phyloP scores from a whole-genome alignment of 2,113 vertebrate species.

The Talpa occidentalis region DNA sequence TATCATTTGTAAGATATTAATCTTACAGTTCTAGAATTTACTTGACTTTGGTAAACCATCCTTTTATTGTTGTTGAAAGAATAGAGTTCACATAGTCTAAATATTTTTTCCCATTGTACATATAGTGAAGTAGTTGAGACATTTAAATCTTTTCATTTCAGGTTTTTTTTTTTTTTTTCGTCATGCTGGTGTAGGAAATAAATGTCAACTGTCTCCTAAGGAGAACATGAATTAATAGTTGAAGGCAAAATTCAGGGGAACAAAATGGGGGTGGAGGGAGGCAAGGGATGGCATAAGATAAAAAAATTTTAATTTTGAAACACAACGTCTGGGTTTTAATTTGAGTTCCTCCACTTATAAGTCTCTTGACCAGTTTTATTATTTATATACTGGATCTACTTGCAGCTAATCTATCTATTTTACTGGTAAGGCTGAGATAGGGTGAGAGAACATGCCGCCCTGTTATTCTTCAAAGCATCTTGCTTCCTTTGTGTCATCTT shows the following conservation, averaged over 20 bases:
- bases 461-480: neutral
- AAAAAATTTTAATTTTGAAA: neutral
- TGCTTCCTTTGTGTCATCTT: neutral
- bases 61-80: neutral
- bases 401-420: neutral
- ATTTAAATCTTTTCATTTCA: neutral
- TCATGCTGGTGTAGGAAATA: neutral
- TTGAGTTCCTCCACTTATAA: neutral
- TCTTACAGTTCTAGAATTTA: constrained; percentile 10
- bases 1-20: neutral
- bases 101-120: neutral
- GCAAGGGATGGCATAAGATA: neutral
- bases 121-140: neutral
- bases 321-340: neutral
- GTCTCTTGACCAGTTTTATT: neutral
- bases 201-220: neutral
- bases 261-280: neutral
- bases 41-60: neutral
- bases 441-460: neutral
- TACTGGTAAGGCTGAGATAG: neutral
- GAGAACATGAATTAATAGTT: neutral
- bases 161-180: neutral
- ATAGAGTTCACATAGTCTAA: neutral
- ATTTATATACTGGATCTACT: neutral
- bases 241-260: neutral